These are phyloP conservation scores for Charaxes varanes DNA, from an alignment of 1,140 invertebrate genomes.

Conservation along the genomic window DNA sequence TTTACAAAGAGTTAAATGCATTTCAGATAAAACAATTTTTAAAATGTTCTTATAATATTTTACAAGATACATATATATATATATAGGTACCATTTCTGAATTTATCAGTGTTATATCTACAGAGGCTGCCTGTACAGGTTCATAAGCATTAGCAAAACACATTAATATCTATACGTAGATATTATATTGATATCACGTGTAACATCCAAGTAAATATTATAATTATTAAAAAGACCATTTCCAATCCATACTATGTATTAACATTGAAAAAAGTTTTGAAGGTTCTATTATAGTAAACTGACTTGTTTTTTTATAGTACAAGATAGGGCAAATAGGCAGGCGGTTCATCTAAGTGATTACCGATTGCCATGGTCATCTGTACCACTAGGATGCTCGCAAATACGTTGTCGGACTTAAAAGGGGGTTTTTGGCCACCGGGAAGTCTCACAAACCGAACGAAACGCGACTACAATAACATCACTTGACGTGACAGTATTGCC, in stretches of 20 bases:
- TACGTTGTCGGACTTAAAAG: no score
- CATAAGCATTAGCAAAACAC: conserved; percentile 27
- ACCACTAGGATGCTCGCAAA: no score
- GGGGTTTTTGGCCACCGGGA: no score
- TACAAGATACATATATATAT: conserved; percentile 28
- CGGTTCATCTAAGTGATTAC: no score
- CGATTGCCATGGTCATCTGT: no score
- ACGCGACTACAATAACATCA: no score
- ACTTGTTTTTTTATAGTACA: no score
- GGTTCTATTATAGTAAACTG: no score
- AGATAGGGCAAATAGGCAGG: no score
- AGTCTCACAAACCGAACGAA: no score
- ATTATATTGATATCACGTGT: conserved; percentile 11
- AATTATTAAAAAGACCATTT: conserved; percentile 6
- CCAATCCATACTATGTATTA: conserved; percentile 13
- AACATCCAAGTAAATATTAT: conserved; percentile 17
- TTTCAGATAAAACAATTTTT: conserved; percentile 26
- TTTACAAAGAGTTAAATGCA: conserved; percentile 34
- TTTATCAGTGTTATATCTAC: conserved; percentile 23
- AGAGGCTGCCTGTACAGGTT: conserved; percentile 27
- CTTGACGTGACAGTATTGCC: no score
- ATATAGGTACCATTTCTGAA: conserved; percentile 14
- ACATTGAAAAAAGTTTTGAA: no score
- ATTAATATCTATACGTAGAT: conserved; percentile 8
- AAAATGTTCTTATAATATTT: conserved; percentile 25